These are phyloP conservation scores for Spea hammondii DNA, from an alignment of 2,797 vertebrate species.

Conservation along the genomic window DNA sequence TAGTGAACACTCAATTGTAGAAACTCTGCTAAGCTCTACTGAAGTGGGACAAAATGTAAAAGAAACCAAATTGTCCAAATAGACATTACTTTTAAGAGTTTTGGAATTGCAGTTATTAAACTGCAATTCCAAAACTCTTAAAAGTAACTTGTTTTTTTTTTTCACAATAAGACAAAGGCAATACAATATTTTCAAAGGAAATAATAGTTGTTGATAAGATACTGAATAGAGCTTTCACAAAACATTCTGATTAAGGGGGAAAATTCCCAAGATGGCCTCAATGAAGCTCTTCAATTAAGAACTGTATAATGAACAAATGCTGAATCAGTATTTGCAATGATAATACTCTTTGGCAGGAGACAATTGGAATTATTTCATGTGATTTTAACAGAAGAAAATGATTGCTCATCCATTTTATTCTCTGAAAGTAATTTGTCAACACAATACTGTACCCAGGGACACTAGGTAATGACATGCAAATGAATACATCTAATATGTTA, in stretches of 20 bases:
- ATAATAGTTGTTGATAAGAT: conserved; percentile 37
- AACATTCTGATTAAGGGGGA: conserved; percentile 42
- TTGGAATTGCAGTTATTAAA: too few relatives aligned
- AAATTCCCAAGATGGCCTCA: conserved; percentile 46
- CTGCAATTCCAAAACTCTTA: not conserved
- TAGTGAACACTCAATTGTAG: too few relatives aligned
- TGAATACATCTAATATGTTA: conserved; percentile 11
- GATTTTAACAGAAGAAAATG: conserved; percentile 44
- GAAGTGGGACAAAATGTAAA: too few relatives aligned
- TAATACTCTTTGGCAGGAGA: conserved; percentile 48
- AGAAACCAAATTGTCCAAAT: too few relatives aligned
- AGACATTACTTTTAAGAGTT: too few relatives aligned
- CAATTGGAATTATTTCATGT: conserved; percentile 48
- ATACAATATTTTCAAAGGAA: conserved; percentile 28
- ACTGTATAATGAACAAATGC: conserved; percentile 40
- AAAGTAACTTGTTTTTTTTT: not conserved
- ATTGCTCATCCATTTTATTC: conserved; percentile 50
- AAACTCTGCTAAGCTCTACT: too few relatives aligned
- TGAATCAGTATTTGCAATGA: conserved; percentile 42
- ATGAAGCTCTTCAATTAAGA: conserved; percentile 45
- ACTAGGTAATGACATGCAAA: conserved; percentile 38
- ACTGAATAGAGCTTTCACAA: conserved; percentile 48
- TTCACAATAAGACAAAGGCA: not conserved
- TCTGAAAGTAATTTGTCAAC: conserved; percentile 44
- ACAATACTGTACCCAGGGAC: conserved; percentile 28